These are phyloP conservation scores for Lutjanus erythropterus DNA, from an alignment of 2,113 vertebrate genomes.

Conservation along the genomic window DNA sequence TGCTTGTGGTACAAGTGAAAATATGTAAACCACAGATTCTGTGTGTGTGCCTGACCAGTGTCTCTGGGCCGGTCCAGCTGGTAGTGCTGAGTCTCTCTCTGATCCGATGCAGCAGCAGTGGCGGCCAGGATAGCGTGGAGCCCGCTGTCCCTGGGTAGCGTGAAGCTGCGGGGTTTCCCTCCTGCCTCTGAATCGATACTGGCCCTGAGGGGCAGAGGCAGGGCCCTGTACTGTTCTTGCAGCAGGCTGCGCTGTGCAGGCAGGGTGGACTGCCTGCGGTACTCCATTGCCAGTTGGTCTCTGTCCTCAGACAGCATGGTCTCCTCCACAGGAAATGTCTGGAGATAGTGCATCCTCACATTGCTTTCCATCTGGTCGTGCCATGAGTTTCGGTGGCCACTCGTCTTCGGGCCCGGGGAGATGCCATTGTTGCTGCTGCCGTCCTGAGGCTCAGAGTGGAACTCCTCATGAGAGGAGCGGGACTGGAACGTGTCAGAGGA, in stretches of 20 bases:
- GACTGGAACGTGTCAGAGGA: slow-evolving; percentile 97
- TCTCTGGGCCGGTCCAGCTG: slow-evolving; percentile 84
- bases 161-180: slow-evolving; percentile 94
- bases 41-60: slow-evolving; percentile 73
- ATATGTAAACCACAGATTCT: neutral
- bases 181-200: slow-evolving; percentile 78
- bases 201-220: slow-evolving; percentile 82
- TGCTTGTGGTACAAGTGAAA: neutral
- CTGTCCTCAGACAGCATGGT: slow-evolving; percentile 87
- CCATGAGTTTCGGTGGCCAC: slow-evolving; percentile 95
- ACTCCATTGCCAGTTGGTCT: slow-evolving; percentile 89
- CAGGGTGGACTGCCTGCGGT: slow-evolving; percentile 94
- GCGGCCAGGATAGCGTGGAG: slow-evolving; percentile 94
- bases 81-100: slow-evolving; percentile 86
- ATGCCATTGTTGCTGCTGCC: slow-evolving; percentile 83
- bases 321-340: slow-evolving; percentile 94
- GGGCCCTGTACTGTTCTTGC: slow-evolving; percentile 92
- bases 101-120: slow-evolving; percentile 85
- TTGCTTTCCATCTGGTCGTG: slow-evolving; percentile 97
- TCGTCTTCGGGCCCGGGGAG: slow-evolving; percentile 90
- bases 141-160: slow-evolving; percentile 94
- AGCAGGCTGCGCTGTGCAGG: slow-evolving; percentile 93
- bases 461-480: slow-evolving; percentile 95
- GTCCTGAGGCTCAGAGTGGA: slow-evolving; percentile 86
- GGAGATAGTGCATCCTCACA: slow-evolving; percentile 95